Evolutionary conservation across 2,888 invertebrate genomes (phyloP).

Genomic region (Ophonus ardosiacus): DNA sequence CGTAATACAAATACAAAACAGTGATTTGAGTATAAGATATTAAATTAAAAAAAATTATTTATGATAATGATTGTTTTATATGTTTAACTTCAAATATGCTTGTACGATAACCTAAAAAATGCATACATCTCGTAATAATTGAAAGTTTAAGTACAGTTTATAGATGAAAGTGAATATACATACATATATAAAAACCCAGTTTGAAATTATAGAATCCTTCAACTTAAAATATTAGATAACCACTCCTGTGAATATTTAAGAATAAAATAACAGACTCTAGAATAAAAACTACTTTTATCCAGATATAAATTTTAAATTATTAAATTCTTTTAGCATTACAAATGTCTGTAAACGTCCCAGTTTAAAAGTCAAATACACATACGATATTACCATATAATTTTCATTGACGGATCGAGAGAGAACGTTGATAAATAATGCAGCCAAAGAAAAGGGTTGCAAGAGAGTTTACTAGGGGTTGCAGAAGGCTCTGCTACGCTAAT

Average conservation of each 20-base stretch:
- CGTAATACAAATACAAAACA: too few relatives aligned
- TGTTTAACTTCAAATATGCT: not conserved
- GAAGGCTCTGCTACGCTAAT: constrained; percentile 27
- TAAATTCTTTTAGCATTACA: constrained; percentile 52
- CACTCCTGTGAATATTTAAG: constrained; percentile 5
- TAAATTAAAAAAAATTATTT: too few relatives aligned
- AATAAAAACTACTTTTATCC: constrained; percentile 44
- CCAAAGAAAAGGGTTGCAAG: not conserved
- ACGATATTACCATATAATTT: constrained; percentile 52
- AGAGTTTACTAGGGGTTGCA: constrained; percentile 7
- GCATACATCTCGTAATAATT: not conserved
- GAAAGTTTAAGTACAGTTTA: constrained; percentile 4
- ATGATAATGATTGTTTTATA: not conserved
- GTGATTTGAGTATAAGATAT: too few relatives aligned
- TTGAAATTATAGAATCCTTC: constrained; percentile 5
- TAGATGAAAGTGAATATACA: constrained; percentile 10
- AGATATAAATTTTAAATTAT: constrained; percentile 53
- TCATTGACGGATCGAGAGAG: constrained; percentile 16
- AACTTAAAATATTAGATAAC: not conserved
- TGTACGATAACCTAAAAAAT: not conserved
- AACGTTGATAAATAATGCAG: constrained; percentile 47
- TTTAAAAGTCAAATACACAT: constrained; percentile 49
- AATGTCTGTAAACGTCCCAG: constrained; percentile 30
- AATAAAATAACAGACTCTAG: constrained; percentile 12
- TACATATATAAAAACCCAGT: not conserved